A percentile compares a stretch with the other conserved stretches of the same genome.
Conservation (phyloP, 2,888 invertebrate species). For the Tetragonula carbonaria region DNA sequence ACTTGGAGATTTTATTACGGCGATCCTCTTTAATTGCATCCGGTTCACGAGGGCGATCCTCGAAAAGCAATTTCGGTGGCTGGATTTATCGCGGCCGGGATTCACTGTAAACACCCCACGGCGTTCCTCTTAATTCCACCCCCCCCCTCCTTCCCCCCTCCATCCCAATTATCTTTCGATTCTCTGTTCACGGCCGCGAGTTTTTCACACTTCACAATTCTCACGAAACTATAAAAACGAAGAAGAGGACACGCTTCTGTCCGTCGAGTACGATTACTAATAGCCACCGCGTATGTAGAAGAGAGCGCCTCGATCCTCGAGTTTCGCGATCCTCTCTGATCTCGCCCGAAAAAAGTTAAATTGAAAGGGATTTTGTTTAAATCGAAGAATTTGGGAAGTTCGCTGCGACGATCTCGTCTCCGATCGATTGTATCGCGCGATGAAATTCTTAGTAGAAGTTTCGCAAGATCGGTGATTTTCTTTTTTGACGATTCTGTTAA, state of each 20-base stretch:
- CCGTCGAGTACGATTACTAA: not conserved
- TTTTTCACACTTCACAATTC: not conserved
- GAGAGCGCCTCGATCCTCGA: too few species aligned
- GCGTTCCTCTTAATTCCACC: slow-evolving; percentile 23
- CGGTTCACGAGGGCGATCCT: slow-evolving; percentile 12
- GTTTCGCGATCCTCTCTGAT: too few species aligned
- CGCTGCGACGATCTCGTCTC: too few species aligned
- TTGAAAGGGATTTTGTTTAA: too few species aligned
- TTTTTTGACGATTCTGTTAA: too few species aligned
- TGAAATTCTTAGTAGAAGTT: too few species aligned
- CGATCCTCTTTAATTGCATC: slow-evolving; percentile 51
- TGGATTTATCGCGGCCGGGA: slow-evolving; percentile 32
- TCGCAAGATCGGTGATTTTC: too few species aligned
- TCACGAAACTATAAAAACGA: not conserved
- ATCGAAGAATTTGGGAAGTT: too few species aligned
- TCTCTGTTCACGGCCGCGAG: not conserved
- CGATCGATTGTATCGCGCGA: too few species aligned
- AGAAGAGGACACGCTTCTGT: not conserved
- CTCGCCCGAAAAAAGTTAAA: too few species aligned
- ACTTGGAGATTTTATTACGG: slow-evolving; percentile 41
- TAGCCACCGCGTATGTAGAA: too few species aligned
- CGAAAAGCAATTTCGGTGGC: slow-evolving; percentile 46
- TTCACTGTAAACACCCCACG: slow-evolving; percentile 33
- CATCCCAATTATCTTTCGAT: not conserved
- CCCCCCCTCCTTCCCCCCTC: too few species aligned